phyloP scores from a whole-genome alignment of 2,888 invertebrate species.

The Phytoseiulus persimilis region DNA sequence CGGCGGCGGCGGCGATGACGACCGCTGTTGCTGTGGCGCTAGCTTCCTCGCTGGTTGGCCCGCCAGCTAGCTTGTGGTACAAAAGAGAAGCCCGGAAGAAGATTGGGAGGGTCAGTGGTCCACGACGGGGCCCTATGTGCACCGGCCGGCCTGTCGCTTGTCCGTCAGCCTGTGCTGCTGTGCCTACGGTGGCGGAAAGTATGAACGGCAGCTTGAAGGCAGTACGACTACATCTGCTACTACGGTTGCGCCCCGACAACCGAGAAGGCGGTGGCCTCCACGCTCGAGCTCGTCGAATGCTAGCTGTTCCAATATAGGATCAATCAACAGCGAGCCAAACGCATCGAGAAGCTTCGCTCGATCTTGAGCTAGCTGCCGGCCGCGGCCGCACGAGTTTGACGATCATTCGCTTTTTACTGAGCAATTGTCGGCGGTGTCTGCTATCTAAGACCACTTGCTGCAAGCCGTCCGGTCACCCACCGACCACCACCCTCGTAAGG shows the following conservation, averaged over 20 bases:
- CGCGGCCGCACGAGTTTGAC: too few species aligned
- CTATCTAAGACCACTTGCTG: background rate
- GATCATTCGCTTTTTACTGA: background rate
- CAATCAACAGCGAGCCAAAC: too few species aligned
- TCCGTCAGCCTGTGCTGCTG: background rate
- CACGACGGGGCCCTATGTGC: background rate
- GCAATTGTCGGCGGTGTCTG: background rate
- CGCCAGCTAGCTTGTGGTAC: background rate
- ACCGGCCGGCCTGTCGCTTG: background rate
- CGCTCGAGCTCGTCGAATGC: too few species aligned
- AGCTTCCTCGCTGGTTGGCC: background rate
- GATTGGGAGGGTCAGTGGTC: background rate
- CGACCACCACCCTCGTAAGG: background rate
- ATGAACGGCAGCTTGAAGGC: background rate
- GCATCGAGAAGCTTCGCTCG: too few species aligned
- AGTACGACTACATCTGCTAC: background rate
- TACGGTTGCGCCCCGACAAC: background rate
- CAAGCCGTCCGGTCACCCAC: background rate
- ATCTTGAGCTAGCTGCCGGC: background rate
- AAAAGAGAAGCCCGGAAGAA: conserved; percentile 5
- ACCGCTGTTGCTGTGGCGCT: background rate
- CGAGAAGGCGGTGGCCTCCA: too few species aligned
- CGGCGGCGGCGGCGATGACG: background rate
- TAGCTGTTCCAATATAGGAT: too few species aligned
- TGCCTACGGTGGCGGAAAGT: background rate